Percentiles rank a stretch among this genome's conserved stretches.
Evolutionary conservation across 2,113 vertebrate genomes (phyloP).

Genomic region (Odocoileus virginianus): DNA sequence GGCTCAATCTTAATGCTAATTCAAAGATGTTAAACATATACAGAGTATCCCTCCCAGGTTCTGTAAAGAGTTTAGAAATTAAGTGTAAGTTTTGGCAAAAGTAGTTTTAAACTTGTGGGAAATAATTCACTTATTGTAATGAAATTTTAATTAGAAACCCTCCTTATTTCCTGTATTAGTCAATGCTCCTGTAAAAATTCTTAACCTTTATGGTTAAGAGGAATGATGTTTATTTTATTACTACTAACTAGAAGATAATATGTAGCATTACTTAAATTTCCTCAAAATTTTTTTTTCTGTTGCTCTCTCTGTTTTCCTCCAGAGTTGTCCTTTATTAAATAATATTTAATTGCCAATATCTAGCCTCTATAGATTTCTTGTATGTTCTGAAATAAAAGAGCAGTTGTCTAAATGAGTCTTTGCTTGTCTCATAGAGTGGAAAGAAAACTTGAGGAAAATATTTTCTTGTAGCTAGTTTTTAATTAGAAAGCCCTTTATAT

Average conservation of each 20-base stretch:
- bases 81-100: neutral
- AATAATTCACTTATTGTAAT: slow-evolving; percentile 1
- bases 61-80: neutral
- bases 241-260: neutral
- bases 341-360: neutral
- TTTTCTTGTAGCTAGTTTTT: slow-evolving; percentile 17
- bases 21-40: neutral
- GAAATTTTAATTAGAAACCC: neutral
- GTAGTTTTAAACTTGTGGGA: neutral
- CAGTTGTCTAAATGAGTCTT: neutral
- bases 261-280: neutral
- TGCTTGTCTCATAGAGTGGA: slow-evolving; percentile 30
- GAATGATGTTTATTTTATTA: neutral
- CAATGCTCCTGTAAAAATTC: neutral
- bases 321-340: slow-evolving; percentile 26
- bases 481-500: slow-evolving; percentile 7
- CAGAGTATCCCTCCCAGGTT: neutral
- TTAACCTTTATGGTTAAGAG: neutral
- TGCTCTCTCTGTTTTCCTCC: neutral
- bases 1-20: neutral
- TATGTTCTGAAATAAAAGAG: neutral
- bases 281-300: neutral
- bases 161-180: neutral
- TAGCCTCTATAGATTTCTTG: neutral
- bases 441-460: neutral